phyloP scores from a whole-genome alignment of 2,888 invertebrate species.

The Steromphala cineraria region DNA sequence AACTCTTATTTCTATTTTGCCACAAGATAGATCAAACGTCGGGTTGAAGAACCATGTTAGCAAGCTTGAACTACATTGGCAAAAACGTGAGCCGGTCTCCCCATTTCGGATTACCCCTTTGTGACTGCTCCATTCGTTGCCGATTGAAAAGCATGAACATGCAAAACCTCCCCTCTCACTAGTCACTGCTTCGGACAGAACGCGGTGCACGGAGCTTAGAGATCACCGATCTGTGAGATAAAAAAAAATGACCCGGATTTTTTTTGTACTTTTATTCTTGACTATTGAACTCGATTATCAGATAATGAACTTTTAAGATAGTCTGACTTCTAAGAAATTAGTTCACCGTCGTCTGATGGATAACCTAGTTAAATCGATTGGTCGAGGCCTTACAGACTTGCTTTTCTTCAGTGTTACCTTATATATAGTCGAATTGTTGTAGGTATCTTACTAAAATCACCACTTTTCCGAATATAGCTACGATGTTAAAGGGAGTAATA shows the following conservation, averaged over 20 bases:
- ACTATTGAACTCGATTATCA: too few species aligned
- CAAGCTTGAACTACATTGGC: neutral
- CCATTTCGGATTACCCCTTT: neutral
- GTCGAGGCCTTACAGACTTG: too few species aligned
- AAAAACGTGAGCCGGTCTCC: neutral
- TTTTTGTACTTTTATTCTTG: too few species aligned
- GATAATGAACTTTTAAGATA: too few species aligned
- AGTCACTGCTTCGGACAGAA: neutral
- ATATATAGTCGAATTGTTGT: too few species aligned
- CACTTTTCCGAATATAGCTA: too few species aligned
- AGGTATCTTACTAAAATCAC: too few species aligned
- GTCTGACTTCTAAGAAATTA: too few species aligned
- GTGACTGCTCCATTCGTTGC: neutral
- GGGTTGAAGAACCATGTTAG: neutral
- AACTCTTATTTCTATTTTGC: slow-evolving; percentile 12
- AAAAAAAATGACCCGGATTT: neutral
- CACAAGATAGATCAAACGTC: slow-evolving; percentile 19
- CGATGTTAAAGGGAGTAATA: too few species aligned
- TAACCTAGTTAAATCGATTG: too few species aligned
- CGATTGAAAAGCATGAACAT: neutral
- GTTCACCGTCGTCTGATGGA: too few species aligned
- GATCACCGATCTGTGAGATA: neutral
- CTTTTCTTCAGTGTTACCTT: too few species aligned
- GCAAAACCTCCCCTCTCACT: neutral
- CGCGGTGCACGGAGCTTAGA: neutral